Evolutionary conservation across 2,888 invertebrate genomes (phyloP).

Genomic region (Myopa tessellatipennis): DNA sequence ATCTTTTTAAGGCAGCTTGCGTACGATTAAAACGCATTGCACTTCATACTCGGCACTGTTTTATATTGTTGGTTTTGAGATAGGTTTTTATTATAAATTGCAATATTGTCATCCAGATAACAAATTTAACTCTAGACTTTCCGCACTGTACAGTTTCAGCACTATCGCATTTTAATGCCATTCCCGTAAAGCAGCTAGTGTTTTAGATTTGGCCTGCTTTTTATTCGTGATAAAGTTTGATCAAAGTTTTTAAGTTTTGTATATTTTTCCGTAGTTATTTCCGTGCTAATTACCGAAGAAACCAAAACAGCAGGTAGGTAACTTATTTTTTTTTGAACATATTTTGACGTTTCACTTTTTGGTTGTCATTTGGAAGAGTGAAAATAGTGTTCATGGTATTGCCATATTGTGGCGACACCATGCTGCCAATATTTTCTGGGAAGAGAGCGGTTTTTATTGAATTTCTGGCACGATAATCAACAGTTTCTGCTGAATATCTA

Average conservation of each 20-base stretch:
- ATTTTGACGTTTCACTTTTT: constrained; percentile 52
- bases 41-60: not conserved
- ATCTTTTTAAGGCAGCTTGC: too few relatives aligned
- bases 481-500: too few relatives aligned
- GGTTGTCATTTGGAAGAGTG: constrained; percentile 47
- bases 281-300: constrained; percentile 32
- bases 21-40: not conserved
- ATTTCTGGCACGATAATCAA: too few relatives aligned
- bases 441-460: too few relatives aligned
- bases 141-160: not conserved
- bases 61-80: not conserved
- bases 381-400: not conserved
- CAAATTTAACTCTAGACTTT: not conserved
- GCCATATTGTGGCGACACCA: not conserved
- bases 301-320: constrained; percentile 48
- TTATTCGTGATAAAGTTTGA: constrained; percentile 11
- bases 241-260: constrained; percentile 18
- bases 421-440: not conserved
- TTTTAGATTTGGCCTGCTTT: not conserved
- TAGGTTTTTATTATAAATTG: not conserved
- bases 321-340: constrained; percentile 50
- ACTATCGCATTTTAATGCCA: constrained; percentile 27
- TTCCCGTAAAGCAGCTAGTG: constrained; percentile 12
- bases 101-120: constrained; percentile 13
- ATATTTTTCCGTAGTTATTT: constrained; percentile 18